Base-by-base conservation (phyloP, 1,140 invertebrate genomes). In the Polypedilum pembai region DNA sequence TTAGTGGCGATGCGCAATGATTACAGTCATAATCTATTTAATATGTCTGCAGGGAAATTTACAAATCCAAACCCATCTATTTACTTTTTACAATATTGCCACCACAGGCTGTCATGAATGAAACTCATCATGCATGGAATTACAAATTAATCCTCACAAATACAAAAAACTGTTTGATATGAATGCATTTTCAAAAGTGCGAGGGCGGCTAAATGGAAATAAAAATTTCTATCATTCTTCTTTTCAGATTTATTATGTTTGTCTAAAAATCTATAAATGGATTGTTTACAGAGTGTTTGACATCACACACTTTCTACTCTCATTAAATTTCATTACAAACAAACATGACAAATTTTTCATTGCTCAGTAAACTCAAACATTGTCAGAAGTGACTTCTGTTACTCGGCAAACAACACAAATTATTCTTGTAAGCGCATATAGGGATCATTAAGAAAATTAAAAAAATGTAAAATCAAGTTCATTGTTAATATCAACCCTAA, bases 291-390 rank as follows among this genome's bases (percentile, higher is more conserved):
- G 24, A 33, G 24, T 33, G 24, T 5, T 33, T 33, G 24, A 33
- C 24, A 33, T 33, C 24, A 33, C 24, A 33, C 24, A 33, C 24
- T 33, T 33, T 33, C 45, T 56, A 56, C n/a, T 56, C 45, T 56
- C 45, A 56, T 56, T 56, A 56, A 56, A 56, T 56, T 56, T 56
- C 45, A 56, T 56, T 56, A n/a, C n/a, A 56, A 56, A 33, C n/a
- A 56, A 56, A 56, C 45, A 56, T n/a, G 45, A 56, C 45, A 56
- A 12, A 56, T 56, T 56, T 56, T 56, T 56, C 45, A 56, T 56
- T 56, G 45, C n/a, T 56, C 10, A 33, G 45, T 56, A n/a, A 56
- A 56, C 12, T 56, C 45, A 56, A 56, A 12, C 12, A n/a, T 56
- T 12, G 45, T 15, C n/a, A n/a, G 45, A 56, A 56, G 24, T 33